phyloP scores from a whole-genome alignment of 2,888 invertebrate species.

The Norana najaformis region DNA sequence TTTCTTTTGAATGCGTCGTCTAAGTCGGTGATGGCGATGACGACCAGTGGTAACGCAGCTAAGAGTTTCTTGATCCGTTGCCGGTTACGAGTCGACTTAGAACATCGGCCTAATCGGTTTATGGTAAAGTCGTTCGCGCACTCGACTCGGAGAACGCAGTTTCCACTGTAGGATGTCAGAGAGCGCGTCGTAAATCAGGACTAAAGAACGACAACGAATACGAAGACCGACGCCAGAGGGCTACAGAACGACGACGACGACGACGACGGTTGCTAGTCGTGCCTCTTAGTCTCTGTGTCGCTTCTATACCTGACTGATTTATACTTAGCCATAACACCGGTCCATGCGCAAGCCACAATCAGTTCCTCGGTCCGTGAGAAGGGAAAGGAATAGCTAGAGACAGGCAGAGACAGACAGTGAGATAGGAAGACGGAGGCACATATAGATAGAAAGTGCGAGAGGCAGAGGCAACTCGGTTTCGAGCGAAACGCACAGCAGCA shows the following conservation, averaged over 20 bases:
- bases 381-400: background rate
- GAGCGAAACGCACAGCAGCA: background rate
- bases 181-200: background rate
- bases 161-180: background rate
- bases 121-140: background rate
- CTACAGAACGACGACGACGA: background rate
- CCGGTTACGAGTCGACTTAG: background rate
- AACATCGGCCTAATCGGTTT: background rate
- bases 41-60: background rate
- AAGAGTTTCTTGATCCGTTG: background rate
- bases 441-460: background rate
- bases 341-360: background rate
- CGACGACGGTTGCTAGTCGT: background rate
- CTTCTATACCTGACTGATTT: conserved; percentile 7
- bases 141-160: background rate
- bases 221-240: background rate
- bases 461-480: background rate
- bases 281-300: conserved; percentile 1
- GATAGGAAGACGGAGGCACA: background rate
- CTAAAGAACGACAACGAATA: background rate
- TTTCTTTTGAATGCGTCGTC: background rate
- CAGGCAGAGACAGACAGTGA: background rate
- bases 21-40: background rate
- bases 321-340: conserved; percentile 13
- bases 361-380: background rate